Conservation (phyloP, 2,113 vertebrate species). For the Buteo buteo region DNA sequence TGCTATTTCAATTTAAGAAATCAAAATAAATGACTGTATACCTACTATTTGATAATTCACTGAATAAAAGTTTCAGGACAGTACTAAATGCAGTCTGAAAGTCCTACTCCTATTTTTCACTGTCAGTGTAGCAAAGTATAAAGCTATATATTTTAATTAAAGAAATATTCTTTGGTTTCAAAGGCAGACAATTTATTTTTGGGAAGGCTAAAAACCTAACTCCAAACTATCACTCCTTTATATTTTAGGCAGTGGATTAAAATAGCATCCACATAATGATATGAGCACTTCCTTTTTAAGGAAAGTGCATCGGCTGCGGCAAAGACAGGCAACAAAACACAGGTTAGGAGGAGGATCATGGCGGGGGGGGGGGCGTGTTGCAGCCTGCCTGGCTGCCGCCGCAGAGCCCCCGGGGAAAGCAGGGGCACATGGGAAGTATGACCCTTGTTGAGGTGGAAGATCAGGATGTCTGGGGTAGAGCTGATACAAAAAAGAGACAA, state of each 20-base stretch:
- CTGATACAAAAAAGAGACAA: not conserved
- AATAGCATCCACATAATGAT: not conserved
- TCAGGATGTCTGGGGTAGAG: not conserved
- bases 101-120: not conserved
- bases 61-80: not conserved
- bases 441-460: not conserved
- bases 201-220: not conserved
- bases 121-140: not conserved
- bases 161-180: not conserved
- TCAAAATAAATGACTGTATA: not conserved
- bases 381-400: not conserved
- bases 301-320: not conserved
- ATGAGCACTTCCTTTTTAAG: not conserved
- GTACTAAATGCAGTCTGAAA: not conserved
- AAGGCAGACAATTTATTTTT: not conserved
- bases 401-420: not conserved
- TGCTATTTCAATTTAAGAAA: not conserved
- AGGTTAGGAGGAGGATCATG: not conserved
- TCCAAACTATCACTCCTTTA: not conserved
- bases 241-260: not conserved
- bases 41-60: not conserved
- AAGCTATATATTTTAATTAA: not conserved
- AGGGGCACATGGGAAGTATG: not conserved
- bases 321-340: not conserved
- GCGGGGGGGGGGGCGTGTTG: accelerated